These are phyloP conservation scores for Leptinotarsa rubiginosa DNA, from an alignment of 2,888 invertebrate species.

Conservation along the genomic window DNA sequence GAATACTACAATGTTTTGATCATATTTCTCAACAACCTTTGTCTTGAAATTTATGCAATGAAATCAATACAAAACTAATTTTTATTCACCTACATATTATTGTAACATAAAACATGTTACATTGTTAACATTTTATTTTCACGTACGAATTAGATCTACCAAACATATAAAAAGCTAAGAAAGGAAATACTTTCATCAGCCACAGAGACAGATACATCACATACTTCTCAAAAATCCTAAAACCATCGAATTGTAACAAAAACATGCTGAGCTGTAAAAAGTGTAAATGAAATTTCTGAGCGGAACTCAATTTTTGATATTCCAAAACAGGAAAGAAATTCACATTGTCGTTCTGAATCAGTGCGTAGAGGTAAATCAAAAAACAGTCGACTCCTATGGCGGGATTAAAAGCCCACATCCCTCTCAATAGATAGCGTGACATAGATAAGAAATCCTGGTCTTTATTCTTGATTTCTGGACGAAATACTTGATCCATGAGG, in stretches of 20 bases:
- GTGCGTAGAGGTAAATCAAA: conserved; percentile 63
- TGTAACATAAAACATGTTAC: too few relatives aligned
- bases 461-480: conserved; percentile 72
- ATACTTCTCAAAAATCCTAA: conserved; percentile 73
- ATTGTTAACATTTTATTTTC: background rate
- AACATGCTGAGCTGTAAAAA: conserved; percentile 32
- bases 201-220: conserved; percentile 72
- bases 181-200: conserved; percentile 77
- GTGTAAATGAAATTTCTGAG: background rate
- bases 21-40: too few relatives aligned
- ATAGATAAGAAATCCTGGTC: conserved; percentile 75
- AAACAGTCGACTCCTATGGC: conserved; percentile 71
- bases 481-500: conserved; percentile 72
- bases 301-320: background rate
- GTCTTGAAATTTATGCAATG: too few relatives aligned
- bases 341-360: conserved; percentile 45
- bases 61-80: too few relatives aligned
- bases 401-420: conserved; percentile 78
- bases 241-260: conserved; percentile 61
- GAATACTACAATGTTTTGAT: too few relatives aligned
- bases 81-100: too few relatives aligned
- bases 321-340: background rate
- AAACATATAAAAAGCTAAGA: conserved; percentile 71
- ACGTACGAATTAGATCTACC: conserved; percentile 17
- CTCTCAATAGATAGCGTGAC: conserved; percentile 74